Evolutionary conservation across 2,797 vertebrate genomes (phyloP), one percentile per base, ranked within the genome.

Genomic region (Enoplosus armatus): DNA sequence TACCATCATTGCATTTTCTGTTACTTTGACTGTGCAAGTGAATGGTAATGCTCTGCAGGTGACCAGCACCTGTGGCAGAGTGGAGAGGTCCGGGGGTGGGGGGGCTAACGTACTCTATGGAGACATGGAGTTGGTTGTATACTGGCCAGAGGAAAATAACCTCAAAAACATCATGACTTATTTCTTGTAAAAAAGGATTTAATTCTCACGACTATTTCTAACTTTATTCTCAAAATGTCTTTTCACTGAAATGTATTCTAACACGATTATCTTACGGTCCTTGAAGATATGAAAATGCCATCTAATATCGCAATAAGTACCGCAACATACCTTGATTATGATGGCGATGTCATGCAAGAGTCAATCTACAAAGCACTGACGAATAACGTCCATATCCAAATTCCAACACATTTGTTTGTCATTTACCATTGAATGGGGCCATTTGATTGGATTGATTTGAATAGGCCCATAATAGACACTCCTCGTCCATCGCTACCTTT

Each of bases 401-500:
- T 51, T 72, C 4, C 50, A 65, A 50, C 31, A 65, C 15, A 53
- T 82, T 37, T 64, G 39, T 72, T 68, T 6, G 63, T 16, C 9
- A 45, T 63, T 39, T 14, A 48, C 4, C 29, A 70, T 22, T 29
- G 16, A 53, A 15, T 20, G 14, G 22, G 15, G 15, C 24, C 0
- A 31, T 54, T 20, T 58, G 16, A 72, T 47, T 66, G 43, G n/a
- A n/a, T n/a, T n/a, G n/a, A n/a, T n/a, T n/a, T n/a, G n/a, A n/a
- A n/a, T n/a, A n/a, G n/a, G n/a, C n/a, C n/a, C n/a, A n/a, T n/a
- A n/a, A n/a, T n/a, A n/a, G n/a, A n/a, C n/a, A n/a, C n/a, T n/a
- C n/a, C n/a, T n/a, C n/a, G n/a, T n/a, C n/a, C n/a, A n/a, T n/a
- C n/a, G n/a, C n/a, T n/a, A n/a, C n/a, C n/a, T n/a, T n/a, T n/a